These are phyloP conservation scores for Tenthredo mesomela DNA, from an alignment of 2,888 invertebrate genomes.

Conservation along the genomic window DNA sequence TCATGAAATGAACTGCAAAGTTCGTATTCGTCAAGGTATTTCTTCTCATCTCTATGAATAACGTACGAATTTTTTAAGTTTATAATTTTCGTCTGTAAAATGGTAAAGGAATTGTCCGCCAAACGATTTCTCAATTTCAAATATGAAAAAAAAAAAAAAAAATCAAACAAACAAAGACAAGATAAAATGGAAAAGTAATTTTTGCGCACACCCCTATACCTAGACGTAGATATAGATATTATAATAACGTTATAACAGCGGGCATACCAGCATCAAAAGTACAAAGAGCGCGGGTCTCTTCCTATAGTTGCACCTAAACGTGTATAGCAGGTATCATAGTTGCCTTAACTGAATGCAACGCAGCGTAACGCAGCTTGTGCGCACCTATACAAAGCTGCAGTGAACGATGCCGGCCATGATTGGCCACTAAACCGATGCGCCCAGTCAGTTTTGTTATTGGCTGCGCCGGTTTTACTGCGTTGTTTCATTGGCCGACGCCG, in stretches of 20 bases:
- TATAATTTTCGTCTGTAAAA: too few relatives aligned
- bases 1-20: too few relatives aligned
- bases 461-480: conserved; percentile 4
- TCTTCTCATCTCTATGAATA: too few relatives aligned
- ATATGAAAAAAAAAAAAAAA: background rate
- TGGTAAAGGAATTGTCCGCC: background rate
- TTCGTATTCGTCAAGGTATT: too few relatives aligned
- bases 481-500: conserved; percentile 6
- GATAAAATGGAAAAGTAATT: background rate
- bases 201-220: background rate
- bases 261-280: background rate
- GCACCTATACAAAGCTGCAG: background rate
- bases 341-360: background rate
- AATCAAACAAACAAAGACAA: background rate
- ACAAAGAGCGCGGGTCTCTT: background rate
- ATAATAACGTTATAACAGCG: background rate
- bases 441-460: conserved; percentile 5
- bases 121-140: background rate
- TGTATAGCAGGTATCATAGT: background rate
- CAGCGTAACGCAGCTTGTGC: background rate
- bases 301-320: background rate
- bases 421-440: conserved; percentile 24
- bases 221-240: background rate
- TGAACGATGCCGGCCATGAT: background rate
- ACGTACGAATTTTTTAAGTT: too few relatives aligned